Evolutionary conservation across 2,113 vertebrate species (phyloP).

Genomic region (Pteruthius melanotis): DNA sequence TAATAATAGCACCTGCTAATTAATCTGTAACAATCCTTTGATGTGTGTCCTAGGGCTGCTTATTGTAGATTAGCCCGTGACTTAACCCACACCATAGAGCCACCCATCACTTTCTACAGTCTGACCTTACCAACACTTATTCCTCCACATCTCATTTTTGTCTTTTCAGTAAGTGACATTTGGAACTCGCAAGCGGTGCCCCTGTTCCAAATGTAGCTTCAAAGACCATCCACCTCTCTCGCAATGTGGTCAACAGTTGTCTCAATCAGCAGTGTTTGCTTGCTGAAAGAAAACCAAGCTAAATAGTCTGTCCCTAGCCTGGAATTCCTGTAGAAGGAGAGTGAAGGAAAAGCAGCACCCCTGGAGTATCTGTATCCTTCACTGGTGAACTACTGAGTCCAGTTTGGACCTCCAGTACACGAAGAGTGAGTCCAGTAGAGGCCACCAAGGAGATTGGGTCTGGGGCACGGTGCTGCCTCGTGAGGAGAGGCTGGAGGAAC

Average conservation of each 20-base stretch:
- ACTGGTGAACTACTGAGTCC: background rate
- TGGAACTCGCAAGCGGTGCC: background rate
- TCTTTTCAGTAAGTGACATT: background rate
- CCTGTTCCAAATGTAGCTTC: background rate
- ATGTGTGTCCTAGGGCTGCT: background rate
- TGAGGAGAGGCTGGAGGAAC: background rate
- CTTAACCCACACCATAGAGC: background rate
- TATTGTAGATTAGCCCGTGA: background rate
- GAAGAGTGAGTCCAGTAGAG: background rate
- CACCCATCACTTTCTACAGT: background rate
- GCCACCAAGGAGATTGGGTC: background rate
- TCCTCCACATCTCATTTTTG: background rate
- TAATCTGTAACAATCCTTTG: background rate
- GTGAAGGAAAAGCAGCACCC: background rate
- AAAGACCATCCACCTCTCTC: background rate
- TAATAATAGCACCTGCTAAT: background rate
- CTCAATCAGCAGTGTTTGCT: background rate
- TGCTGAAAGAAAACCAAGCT: background rate
- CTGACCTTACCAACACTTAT: background rate
- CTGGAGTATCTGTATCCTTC: background rate
- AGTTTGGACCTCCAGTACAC: background rate
- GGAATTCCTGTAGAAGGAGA: background rate
- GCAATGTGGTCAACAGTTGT: background rate
- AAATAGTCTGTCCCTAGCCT: background rate
- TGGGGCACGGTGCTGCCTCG: background rate